Conservation (phyloP, 2,113 vertebrate genomes). For the human region GRCh38 chr4:55826001-55826500, state of each 20-base stretch:
- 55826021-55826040: not conserved
- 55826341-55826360: constrained; percentile 17
- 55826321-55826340: not conserved
- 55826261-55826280: not conserved
- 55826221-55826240: not conserved
- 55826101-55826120: not conserved
- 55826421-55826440: not conserved
- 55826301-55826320: constrained; percentile 23
- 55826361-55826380: not conserved
- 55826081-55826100: not conserved
- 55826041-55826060: not conserved
- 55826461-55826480: constrained; percentile 58
- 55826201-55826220: constrained; percentile 18
- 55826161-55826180: not conserved
- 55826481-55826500: not conserved
- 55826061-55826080: not conserved
- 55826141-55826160: not conserved
- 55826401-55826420: constrained; percentile 20
- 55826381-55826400: constrained; percentile 38
- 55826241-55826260: constrained; percentile 39
- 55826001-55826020: not conserved
- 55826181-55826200: not conserved
- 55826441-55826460: constrained; percentile 33
- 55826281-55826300: not conserved
- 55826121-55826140: constrained; percentile 15